Evolutionary conservation across 2,888 invertebrate species (phyloP).

Genomic region (Aphidoletes aphidimyza): DNA sequence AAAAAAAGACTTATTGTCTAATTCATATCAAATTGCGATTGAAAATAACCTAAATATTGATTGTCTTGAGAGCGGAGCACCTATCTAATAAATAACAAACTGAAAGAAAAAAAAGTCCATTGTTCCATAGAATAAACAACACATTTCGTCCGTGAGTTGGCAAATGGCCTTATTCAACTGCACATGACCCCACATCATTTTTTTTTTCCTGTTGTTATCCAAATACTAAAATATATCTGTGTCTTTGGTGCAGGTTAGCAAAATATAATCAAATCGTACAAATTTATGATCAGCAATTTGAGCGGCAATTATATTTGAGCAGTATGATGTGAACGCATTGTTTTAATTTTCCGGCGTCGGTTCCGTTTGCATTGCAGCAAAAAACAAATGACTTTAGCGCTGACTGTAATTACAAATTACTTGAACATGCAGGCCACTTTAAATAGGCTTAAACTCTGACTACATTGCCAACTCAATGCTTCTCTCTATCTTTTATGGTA

Average conservation of each 20-base stretch:
- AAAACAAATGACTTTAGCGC: slow-evolving; percentile 28
- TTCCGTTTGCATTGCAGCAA: slow-evolving; percentile 29
- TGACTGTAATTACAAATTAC: slow-evolving; percentile 50
- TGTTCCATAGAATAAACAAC: too few species aligned
- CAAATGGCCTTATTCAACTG: too few species aligned
- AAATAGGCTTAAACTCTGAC: slow-evolving; percentile 14
- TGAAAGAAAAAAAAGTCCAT: too few species aligned
- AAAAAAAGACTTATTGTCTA: too few species aligned
- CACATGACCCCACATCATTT: too few species aligned
- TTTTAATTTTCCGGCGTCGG: slow-evolving; percentile 35
- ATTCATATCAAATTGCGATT: too few species aligned
- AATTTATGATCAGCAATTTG: slow-evolving; percentile 37
- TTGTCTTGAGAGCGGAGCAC: too few species aligned
- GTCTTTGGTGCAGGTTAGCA: background rate
- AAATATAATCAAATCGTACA: background rate
- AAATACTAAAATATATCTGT: background rate
- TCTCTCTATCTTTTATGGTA: background rate
- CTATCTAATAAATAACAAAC: too few species aligned
- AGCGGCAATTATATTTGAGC: slow-evolving; percentile 19
- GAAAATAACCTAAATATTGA: too few species aligned
- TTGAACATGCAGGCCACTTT: slow-evolving; percentile 32
- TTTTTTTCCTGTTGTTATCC: background rate
- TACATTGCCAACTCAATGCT: slow-evolving; percentile 21
- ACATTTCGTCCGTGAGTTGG: too few species aligned
- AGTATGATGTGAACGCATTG: background rate